A percentile compares a stretch with the other conserved stretches of the same genome.
These are phyloP conservation scores for Omphaloscelis lunosa DNA, from an alignment of 2,888 invertebrate genomes.

Conservation along the genomic window DNA sequence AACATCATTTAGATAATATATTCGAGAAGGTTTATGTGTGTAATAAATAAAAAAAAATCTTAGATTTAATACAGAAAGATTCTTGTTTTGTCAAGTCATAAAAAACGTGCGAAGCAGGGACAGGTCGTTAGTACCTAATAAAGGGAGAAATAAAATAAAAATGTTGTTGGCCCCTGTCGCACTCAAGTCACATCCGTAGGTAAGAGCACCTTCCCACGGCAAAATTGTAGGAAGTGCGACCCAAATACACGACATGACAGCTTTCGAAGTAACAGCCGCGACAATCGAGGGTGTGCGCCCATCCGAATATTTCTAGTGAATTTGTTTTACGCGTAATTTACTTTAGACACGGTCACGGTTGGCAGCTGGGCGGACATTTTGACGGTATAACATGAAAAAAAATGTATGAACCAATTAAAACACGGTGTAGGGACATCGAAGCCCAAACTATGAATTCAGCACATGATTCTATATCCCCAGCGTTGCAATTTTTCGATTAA, in stretches of 20 bases:
- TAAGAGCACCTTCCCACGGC: constrained; percentile 77
- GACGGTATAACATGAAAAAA: not conserved
- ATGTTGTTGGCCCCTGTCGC: constrained; percentile 48
- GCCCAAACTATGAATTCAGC: not conserved
- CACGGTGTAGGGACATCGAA: not conserved
- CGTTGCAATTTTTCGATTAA: too few relatives aligned
- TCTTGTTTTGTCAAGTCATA: not conserved
- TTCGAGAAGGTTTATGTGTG: not conserved
- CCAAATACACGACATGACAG: constrained; percentile 66
- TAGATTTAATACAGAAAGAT: not conserved
- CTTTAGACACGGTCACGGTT: constrained; percentile 28
- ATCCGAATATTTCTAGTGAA: constrained; percentile 61
- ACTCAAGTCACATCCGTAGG: constrained; percentile 58
- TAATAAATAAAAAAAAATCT: too few relatives aligned
- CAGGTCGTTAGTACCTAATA: not conserved
- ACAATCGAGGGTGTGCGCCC: constrained; percentile 64
- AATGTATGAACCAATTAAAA: not conserved
- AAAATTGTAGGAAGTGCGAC: constrained; percentile 79
- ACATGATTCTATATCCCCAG: too few relatives aligned
- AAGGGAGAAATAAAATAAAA: not conserved
- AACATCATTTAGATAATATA: too few relatives aligned
- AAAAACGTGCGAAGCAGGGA: not conserved
- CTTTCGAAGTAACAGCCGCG: constrained; percentile 41
- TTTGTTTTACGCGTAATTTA: constrained; percentile 47
- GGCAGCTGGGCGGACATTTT: constrained; percentile 19